Base-by-base conservation (phyloP, 2,113 vertebrate species). In the Crypturellus undulatus region DNA sequence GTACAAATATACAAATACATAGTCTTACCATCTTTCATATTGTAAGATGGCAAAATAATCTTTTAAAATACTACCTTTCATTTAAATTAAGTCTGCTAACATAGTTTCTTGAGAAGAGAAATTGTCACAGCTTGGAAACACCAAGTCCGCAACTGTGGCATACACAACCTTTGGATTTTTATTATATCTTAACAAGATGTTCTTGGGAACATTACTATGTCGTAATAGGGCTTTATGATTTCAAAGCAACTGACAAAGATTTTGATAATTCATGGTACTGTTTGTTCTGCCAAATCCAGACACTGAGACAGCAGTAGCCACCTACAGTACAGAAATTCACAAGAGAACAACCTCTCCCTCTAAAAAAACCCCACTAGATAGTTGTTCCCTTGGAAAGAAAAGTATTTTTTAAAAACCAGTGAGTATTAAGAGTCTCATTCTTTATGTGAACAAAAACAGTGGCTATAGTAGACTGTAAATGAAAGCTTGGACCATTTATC, bases 201-300 rank as follows among this genome's bases (percentile, higher is more conserved):
- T 90, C 45, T 47, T 64, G 25, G 5, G 12, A 75, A 67, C 1
- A 5, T 25, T 73, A 52, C 25, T 71, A 4, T 56, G 42, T n/a
- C 90, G 11, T 56, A 90, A 80, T 26, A 88, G 20, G 36, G 20
- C 34, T 90, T 85, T 64, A 84, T 68, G 32, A 84, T 89, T 96
- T 95, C 83, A 91, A 70, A 52, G 45, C 58, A 91, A 73, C 62
- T 72, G 86, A 88, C 58, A 93, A 77, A 86, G n/a, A 73, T 40
- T 83, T 65, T 1, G 5, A 47, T 64, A 94, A 80, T 92, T 79
- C 42, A 77, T 80, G 54, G 64, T 80, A 92, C 80, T 16, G 62
- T 68, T 86, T 96, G 87, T 96, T 97, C 95, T 96, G 75, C 84
- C 85, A 84, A 92, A 93, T 93, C 4, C 1, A 83, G 56, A 72